Evolutionary conservation across 2,797 vertebrate genomes (phyloP).

Genomic region (Orientallactaga sibirica): DNA sequence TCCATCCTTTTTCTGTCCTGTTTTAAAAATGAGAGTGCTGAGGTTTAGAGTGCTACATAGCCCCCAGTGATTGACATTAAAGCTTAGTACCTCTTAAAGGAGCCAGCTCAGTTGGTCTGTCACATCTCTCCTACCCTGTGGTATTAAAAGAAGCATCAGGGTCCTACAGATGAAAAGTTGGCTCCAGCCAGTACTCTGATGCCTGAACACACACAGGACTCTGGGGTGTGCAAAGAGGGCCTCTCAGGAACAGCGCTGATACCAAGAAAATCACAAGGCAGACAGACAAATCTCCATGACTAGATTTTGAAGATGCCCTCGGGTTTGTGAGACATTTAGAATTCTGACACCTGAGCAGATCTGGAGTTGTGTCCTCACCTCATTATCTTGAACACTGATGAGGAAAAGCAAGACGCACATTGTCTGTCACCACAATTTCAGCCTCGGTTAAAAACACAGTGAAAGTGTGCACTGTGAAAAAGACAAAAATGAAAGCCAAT

Average conservation of each 20-base stretch:
- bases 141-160: not conserved
- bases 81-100: not conserved
- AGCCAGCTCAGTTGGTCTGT: not conserved
- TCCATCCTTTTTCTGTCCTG: too few species aligned
- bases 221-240: not conserved
- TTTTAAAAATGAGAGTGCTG: too few species aligned
- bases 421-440: not conserved
- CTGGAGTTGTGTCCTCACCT: not conserved
- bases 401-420: not conserved
- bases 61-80: not conserved
- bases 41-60: too few species aligned
- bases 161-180: not conserved
- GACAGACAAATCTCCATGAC: not conserved
- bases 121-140: not conserved
- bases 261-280: not conserved
- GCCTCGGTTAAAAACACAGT: conserved; percentile 14
- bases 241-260: not conserved
- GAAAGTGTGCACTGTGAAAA: not conserved
- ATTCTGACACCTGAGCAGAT: not conserved
- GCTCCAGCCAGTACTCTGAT: not conserved
- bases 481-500: not conserved
- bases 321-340: not conserved
- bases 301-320: not conserved
- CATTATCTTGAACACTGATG: not conserved
- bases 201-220: not conserved